These are phyloP conservation scores for Catharus minimus DNA, from an alignment of 2,113 vertebrate species.

Conservation along the genomic window DNA sequence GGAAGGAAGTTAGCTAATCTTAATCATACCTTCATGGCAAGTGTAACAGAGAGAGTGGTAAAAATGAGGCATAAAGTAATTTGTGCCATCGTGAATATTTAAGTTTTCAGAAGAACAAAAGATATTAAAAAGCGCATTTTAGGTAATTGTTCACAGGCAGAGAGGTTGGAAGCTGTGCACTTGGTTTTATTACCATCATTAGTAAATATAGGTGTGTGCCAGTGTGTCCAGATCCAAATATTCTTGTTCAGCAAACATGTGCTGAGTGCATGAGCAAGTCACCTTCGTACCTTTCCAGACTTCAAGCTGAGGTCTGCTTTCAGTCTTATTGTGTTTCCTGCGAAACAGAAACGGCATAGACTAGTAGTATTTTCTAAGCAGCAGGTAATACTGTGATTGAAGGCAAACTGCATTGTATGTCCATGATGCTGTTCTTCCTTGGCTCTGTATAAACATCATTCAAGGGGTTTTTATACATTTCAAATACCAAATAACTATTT, in stretches of 20 bases:
- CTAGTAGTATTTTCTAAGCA: constrained; percentile 1
- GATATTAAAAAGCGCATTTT: not conserved
- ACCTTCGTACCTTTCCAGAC: constrained; percentile 53
- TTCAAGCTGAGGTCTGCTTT: constrained; percentile 45
- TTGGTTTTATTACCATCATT: constrained; percentile 24
- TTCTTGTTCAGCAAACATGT: not conserved
- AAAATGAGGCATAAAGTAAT: not conserved
- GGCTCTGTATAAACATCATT: not conserved
- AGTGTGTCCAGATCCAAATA: constrained; percentile 18
- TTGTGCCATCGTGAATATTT: not conserved
- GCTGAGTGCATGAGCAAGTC: not conserved
- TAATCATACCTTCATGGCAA: not conserved
- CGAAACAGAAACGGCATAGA: constrained; percentile 33
- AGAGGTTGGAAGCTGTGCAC: not conserved
- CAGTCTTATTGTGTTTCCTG: constrained; percentile 36
- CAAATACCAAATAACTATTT: not conserved
- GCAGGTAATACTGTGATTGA: not conserved
- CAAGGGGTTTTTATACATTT: not conserved
- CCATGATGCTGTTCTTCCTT: constrained; percentile 10
- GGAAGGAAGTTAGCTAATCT: not conserved
- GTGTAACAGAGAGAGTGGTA: not conserved
- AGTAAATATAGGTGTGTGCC: constrained; percentile 45
- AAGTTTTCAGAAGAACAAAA: not conserved
- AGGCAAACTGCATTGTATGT: constrained; percentile 3
- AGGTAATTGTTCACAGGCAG: not conserved